A percentile compares a stretch with the other conserved stretches of the same genome.
Conservation (phyloP, 1,140 invertebrate genomes). For the Heliconius hewitsoni region DNA sequence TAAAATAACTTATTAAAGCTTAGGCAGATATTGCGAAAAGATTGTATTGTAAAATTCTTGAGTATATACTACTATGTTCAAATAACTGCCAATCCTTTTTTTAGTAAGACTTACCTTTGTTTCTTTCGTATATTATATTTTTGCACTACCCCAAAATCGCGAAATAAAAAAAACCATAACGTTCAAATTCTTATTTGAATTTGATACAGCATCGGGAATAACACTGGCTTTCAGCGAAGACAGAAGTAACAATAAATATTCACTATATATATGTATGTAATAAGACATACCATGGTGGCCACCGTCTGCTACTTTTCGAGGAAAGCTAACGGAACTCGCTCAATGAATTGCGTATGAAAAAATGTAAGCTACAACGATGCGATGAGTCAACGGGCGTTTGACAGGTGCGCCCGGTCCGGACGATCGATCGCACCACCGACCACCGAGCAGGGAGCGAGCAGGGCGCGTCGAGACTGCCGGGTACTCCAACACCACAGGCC, state of each 20-base stretch:
- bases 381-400: constrained; percentile 78
- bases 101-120: neutral
- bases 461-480: constrained; percentile 25
- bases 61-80: neutral
- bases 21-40: neutral
- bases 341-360: constrained; percentile 69
- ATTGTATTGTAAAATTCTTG: neutral
- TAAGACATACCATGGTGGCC: constrained; percentile 18
- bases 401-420: constrained; percentile 72
- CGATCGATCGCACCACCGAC: constrained; percentile 62
- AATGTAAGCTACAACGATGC: constrained; percentile 47
- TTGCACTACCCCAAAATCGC: neutral
- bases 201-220: neutral
- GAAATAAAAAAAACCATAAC: neutral
- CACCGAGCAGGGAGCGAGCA: constrained; percentile 54
- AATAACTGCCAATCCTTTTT: neutral
- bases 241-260: constrained; percentile 8
- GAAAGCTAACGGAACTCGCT: constrained; percentile 52
- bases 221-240: constrained; percentile 21
- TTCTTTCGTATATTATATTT: neutral
- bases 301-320: constrained; percentile 21
- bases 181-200: neutral
- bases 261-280: neutral
- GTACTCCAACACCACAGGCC: neutral
- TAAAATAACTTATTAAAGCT: neutral